phyloP scores from a whole-genome alignment of 2,888 invertebrate genomes.

The Mayetiola destructor region DNA sequence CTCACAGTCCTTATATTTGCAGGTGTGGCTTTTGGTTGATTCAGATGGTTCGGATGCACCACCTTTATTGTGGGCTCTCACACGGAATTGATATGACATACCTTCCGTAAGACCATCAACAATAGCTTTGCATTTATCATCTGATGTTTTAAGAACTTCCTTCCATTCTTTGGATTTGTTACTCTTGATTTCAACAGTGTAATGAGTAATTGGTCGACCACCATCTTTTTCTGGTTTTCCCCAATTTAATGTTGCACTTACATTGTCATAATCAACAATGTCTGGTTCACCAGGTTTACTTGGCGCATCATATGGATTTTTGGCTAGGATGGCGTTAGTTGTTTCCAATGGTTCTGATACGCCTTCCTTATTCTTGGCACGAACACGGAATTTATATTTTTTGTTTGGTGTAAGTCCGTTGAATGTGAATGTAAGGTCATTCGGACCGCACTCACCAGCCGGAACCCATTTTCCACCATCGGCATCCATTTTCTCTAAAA shows the following conservation, averaged over 20 bases:
- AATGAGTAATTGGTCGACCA: slow-evolving; percentile 78
- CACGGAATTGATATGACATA: slow-evolving; percentile 76
- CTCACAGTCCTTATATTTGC: slow-evolving; percentile 88
- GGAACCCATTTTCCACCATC: slow-evolving; percentile 94
- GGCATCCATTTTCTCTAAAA: slow-evolving; percentile 90
- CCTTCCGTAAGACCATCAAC: slow-evolving; percentile 76
- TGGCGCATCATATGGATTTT: slow-evolving; percentile 92
- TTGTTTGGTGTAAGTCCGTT: slow-evolving; percentile 85
- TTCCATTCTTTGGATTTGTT: slow-evolving; percentile 75
- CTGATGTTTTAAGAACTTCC: slow-evolving; percentile 65
- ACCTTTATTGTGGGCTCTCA: slow-evolving; percentile 79
- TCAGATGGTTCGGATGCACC: slow-evolving; percentile 74
- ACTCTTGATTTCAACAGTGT: slow-evolving; percentile 81
- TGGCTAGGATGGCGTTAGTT: slow-evolving; percentile 74
- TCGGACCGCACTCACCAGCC: slow-evolving; percentile 79
- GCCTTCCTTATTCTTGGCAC: slow-evolving; percentile 94
- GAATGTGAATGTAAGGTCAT: slow-evolving; percentile 67
- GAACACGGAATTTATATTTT: slow-evolving; percentile 95
- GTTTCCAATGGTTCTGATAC: slow-evolving; percentile 92
- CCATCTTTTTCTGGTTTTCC: slow-evolving; percentile 79
- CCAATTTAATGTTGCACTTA: slow-evolving; percentile 83
- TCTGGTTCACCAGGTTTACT: slow-evolving; percentile 81
- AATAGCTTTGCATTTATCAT: slow-evolving; percentile 57
- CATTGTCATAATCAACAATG: slow-evolving; percentile 84
- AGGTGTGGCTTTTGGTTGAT: slow-evolving; percentile 83